Evolutionary conservation across 2,113 vertebrate species (phyloP).

Genomic region (Marcusenius ussheri): DNA sequence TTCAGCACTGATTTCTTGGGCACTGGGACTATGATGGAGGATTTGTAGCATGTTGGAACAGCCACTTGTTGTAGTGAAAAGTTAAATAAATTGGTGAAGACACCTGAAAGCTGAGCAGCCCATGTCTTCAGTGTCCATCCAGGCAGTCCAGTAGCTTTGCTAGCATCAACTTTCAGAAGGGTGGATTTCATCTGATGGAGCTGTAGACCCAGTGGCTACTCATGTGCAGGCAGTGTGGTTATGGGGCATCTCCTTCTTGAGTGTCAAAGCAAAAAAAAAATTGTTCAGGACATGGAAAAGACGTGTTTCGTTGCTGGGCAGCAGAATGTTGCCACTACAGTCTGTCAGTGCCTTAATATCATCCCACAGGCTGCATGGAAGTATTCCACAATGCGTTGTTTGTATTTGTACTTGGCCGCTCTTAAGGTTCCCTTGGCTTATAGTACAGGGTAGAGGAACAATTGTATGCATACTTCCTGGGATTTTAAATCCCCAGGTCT

Average conservation of each 20-base stretch:
- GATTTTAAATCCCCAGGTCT: background rate
- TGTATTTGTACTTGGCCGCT: background rate
- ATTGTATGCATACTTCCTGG: no score
- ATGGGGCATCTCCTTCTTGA: background rate
- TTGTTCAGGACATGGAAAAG: background rate
- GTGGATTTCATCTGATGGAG: background rate
- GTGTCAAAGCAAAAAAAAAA: background rate
- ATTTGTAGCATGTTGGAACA: background rate
- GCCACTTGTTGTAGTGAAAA: background rate
- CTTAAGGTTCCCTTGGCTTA: no score
- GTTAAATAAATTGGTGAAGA: background rate
- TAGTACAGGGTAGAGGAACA: no score
- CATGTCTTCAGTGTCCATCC: background rate
- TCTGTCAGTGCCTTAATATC: background rate
- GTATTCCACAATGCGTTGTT: background rate
- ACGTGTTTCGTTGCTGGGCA: background rate
- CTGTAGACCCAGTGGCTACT: background rate
- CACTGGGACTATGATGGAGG: background rate
- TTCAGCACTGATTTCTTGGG: background rate
- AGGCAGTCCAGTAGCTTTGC: background rate
- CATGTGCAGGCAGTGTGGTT: background rate
- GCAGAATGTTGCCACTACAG: background rate
- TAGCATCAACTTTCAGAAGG: background rate
- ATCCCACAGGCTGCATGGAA: background rate
- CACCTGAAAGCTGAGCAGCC: background rate